Evolutionary conservation across 2,888 invertebrate species (phyloP).

Genomic region (Drosophila yooni): DNA sequence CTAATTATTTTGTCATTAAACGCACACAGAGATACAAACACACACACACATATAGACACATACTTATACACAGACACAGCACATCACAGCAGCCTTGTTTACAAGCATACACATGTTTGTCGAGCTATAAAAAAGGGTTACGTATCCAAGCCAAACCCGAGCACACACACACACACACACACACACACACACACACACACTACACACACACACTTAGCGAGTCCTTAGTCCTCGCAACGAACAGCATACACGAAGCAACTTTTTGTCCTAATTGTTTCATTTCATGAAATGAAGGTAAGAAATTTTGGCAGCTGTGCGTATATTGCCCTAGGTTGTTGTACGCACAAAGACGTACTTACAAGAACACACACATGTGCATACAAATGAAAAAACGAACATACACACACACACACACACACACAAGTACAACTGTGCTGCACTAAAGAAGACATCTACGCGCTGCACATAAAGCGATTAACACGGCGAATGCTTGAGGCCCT

Average conservation of each 20-base stretch:
- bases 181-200: slow-evolving; percentile 8
- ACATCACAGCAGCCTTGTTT: slow-evolving; percentile 52
- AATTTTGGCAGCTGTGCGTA: slow-evolving; percentile 81
- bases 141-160: slow-evolving; percentile 71
- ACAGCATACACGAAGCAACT: slow-evolving; percentile 70
- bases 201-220: neutral
- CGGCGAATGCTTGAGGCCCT: slow-evolving; percentile 50
- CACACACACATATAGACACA: slow-evolving; percentile 15
- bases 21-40: slow-evolving; percentile 60
- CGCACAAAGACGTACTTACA: slow-evolving; percentile 44
- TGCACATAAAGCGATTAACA: slow-evolving; percentile 81
- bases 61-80: slow-evolving; percentile 52
- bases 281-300: slow-evolving; percentile 80
- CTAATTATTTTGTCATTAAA: slow-evolving; percentile 85
- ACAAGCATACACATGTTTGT: slow-evolving; percentile 76
- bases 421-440: slow-evolving; percentile 51
- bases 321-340: slow-evolving; percentile 75
- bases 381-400: neutral
- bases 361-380: slow-evolving; percentile 5
- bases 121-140: slow-evolving; percentile 79
- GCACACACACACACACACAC: slow-evolving; percentile 21
- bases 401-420: slow-evolving; percentile 24
- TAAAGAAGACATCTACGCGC: slow-evolving; percentile 77
- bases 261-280: slow-evolving; percentile 81
- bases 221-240: slow-evolving; percentile 59